Evolutionary conservation across 2,113 vertebrate genomes (phyloP).

Genomic region (Chionis minor): DNA sequence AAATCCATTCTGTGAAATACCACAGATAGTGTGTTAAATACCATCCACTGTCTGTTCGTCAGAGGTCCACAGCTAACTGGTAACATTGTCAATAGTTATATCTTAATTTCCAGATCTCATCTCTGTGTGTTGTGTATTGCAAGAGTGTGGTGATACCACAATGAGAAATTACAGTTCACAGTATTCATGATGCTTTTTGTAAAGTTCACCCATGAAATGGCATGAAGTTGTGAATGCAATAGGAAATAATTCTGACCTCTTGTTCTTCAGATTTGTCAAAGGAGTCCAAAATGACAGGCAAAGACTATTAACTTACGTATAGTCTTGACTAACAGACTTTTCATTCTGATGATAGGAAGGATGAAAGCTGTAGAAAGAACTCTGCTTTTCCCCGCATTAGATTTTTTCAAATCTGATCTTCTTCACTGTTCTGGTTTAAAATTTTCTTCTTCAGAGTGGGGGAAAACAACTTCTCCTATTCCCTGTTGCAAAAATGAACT

Average conservation of each 20-base stretch:
- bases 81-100: not conserved
- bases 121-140: not conserved
- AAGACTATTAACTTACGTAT: not conserved
- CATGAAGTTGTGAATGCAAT: not conserved
- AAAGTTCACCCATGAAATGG: not conserved
- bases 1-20: not conserved
- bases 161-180: not conserved
- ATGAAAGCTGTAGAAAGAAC: not conserved
- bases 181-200: not conserved
- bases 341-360: not conserved
- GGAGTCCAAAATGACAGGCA: not conserved
- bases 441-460: not conserved
- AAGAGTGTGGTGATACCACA: not conserved
- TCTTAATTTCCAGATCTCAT: not conserved
- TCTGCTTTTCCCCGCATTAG: not conserved
- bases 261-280: not conserved
- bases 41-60: not conserved
- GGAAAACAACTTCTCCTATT: conserved; percentile 16
- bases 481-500: conserved; percentile 36
- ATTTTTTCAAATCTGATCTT: not conserved
- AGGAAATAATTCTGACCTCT: not conserved
- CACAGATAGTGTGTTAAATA: not conserved
- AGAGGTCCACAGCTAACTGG: not conserved
- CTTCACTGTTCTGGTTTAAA: not conserved
- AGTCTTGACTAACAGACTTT: not conserved